phyloP scores from a whole-genome alignment of 2,888 invertebrate species.

The Celastrina argiolus region DNA sequence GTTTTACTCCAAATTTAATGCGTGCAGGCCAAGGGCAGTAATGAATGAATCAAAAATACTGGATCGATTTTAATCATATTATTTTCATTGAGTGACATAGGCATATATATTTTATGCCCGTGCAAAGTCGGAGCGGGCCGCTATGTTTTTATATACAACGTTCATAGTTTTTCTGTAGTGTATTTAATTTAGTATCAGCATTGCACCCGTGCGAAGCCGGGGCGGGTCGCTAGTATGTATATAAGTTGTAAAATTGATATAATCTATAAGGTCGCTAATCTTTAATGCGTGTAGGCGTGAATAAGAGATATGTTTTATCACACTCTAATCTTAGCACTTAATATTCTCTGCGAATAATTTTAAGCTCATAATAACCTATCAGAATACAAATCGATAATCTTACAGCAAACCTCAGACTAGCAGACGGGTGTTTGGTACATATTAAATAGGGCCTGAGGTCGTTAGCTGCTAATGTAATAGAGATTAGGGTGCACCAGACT shows the following conservation, averaged over 20 bases:
- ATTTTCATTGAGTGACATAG: too few species aligned
- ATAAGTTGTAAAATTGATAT: neutral
- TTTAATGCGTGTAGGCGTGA: neutral
- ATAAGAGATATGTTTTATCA: constrained; percentile 5
- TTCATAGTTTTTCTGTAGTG: too few species aligned
- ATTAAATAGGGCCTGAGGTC: neutral
- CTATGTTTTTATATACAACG: too few species aligned
- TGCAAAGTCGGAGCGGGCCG: too few species aligned
- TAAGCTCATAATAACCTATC: constrained; percentile 11
- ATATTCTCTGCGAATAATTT: constrained; percentile 14
- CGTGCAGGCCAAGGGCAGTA: too few species aligned
- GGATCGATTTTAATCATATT: too few species aligned
- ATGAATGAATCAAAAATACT: too few species aligned
- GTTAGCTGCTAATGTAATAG: neutral
- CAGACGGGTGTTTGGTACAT: neutral
- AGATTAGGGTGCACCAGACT: constrained; percentile 5
- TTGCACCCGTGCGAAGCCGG: too few species aligned
- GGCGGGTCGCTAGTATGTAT: too few species aligned
- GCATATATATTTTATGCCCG: too few species aligned
- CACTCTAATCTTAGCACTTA: constrained; percentile 2
- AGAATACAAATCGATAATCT: constrained; percentile 9
- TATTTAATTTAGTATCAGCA: too few species aligned
- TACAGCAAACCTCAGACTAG: neutral
- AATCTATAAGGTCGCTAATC: neutral
- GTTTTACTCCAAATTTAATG: too few species aligned